Base-by-base conservation (phyloP, 2,888 invertebrate genomes). In the Hydrotaea diabolus region DNA sequence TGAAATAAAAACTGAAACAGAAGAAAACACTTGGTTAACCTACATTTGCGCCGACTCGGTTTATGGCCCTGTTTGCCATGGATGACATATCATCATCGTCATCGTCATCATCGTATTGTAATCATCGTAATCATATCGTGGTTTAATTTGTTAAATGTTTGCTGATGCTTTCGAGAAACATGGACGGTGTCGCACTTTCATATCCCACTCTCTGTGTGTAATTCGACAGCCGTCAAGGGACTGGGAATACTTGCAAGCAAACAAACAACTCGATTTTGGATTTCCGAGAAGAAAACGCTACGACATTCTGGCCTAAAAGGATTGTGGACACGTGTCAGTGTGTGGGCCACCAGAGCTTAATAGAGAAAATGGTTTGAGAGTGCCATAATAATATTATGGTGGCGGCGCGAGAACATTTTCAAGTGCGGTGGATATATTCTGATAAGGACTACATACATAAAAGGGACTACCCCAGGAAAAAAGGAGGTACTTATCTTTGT, bases 101-200 rank as follows among this genome's bases (percentile, higher is more conserved):
- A n/a, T 43, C 43, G 9, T 43, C 43, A 43, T 43, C 15, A 11
- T 43, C 43, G 11, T 4, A 2, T 43, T 43, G 43, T 43, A 9
- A 15, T 43, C 43, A 43, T 43, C 11, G 9, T 43, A 9, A 43
- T 43, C 43, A 43, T 43, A 53, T 53, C 23, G 57, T 23, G 57
- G 57, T 57, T n/a, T 57, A 57, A 57, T 57, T 57, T 57, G 21
- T 57, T 57, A 57, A 57, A 57, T 21, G 23, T 57, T 57, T 57
- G 19, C 2, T 57, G 4, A 57, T 17, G 57, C 8, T 7, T 23
- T 7, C 21, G 17, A 21, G 1, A 57, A 21, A 57, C 23, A 19
- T 31, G 31, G 31, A 31, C 31, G 31, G 31, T 31, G 17, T 21
- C n/a, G n/a, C n/a, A 19, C 7, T 53, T 8, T 17, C 17, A n/a